Evolutionary conservation across 2,113 vertebrate genomes (phyloP).

Genomic region (Carlito syrichta): DNA sequence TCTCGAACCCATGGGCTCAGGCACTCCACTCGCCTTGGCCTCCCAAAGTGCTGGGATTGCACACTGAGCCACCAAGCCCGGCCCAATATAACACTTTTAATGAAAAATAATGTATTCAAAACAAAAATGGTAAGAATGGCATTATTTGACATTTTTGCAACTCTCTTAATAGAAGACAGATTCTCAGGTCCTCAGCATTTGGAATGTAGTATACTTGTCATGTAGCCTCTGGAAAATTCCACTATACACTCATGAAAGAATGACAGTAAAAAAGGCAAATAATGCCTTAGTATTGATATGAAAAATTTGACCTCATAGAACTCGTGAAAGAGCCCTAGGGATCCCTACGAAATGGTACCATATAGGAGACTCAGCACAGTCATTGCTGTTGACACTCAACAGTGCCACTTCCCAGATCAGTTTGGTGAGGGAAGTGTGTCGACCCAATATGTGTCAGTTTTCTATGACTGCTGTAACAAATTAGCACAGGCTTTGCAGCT

Average conservation of each 20-base stretch:
- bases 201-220: not conserved
- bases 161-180: not conserved
- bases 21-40: no score
- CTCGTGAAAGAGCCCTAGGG: not conserved
- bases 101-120: not conserved
- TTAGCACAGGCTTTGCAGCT: not conserved
- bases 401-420: not conserved
- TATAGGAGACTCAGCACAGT: not conserved
- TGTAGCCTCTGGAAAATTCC: not conserved
- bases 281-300: not conserved
- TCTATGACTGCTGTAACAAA: not conserved
- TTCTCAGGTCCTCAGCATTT: not conserved
- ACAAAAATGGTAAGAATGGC: not conserved
- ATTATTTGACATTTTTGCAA: not conserved
- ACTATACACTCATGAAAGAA: not conserved
- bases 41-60: no score
- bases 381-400: not conserved
- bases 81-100: constrained; percentile 16
- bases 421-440: not conserved
- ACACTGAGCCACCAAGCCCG: no score
- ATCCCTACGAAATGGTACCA: not conserved
- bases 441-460: not conserved
- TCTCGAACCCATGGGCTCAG: no score
- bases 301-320: not conserved
- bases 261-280: not conserved